Evolutionary conservation across 2,113 vertebrate species (phyloP), one percentile per base, ranked within the genome.

Genomic region (Tinamus guttatus): DNA sequence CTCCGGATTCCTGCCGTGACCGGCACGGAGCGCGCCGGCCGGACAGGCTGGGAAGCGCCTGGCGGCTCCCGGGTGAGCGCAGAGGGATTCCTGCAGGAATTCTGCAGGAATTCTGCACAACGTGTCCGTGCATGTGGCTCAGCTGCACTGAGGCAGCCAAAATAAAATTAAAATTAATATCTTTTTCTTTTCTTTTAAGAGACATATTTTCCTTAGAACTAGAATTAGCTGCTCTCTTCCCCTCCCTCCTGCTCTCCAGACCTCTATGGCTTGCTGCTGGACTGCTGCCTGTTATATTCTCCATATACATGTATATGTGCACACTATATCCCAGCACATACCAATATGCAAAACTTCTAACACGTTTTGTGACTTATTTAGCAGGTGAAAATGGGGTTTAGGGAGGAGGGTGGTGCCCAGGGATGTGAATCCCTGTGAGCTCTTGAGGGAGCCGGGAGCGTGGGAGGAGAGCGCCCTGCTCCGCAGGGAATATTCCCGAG

Each of bases 101-200:
- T 93, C 18, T 58, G 80, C 51, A 27, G 92, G 89, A 64, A 41
- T 85, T 93, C 84, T n/a, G 85, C 87, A 38, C 24, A 52, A 56
- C 38, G 32, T 19, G 21, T 78, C 87, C 64, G 79, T 13, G 38
- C 78, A 79, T 45, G 36, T n/a, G 34, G 70, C n/a, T 28, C 75
- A 51, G 79, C 1, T 0, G 58, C 77, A 85, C 89, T 11, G 9
- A 58, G 84, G 93, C 79, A 77, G 18, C 64, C 82, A 49, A 84
- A 85, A 81, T 79, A 45, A 74, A 75, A 95, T 90, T 43, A 84
- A 90, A 78, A 95, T 92, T 69, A 47, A 43, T 83, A 18, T 78
- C 40, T 22, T 47, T 79, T 41, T 14, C 6, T 83, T 64, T 69
- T 7, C 51, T 43, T 87, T 70, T 69, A 85, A 59, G 67, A 74